A percentile compares a stretch with the other conserved stretches of the same genome.
Evolutionary conservation across 2,888 invertebrate genomes (phyloP).

Genomic region (Torymus aiolomorphi): DNA sequence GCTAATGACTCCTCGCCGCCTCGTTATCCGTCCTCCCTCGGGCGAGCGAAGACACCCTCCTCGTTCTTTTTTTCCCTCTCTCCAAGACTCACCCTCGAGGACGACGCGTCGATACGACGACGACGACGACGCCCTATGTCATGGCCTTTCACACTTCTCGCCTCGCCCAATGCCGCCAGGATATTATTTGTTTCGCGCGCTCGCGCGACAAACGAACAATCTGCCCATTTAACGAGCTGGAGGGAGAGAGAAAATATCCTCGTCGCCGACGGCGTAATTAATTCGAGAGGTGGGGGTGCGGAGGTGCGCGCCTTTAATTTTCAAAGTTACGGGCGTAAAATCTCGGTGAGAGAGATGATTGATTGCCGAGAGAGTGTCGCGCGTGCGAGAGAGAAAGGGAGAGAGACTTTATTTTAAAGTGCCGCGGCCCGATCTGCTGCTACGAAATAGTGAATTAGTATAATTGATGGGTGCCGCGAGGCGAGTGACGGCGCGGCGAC

Average conservation of each 20-base stretch:
- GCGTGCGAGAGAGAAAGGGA: background rate
- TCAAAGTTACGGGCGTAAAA: conserved; percentile 47
- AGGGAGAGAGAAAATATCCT: too few species aligned
- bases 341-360: conserved; percentile 47
- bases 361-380: conserved; percentile 28
- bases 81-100: too few species aligned
- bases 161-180: conserved; percentile 69
- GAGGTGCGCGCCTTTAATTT: conserved; percentile 37
- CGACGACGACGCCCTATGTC: conserved; percentile 39
- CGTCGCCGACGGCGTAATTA: conserved; percentile 34
- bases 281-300: conserved; percentile 16
- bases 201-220: conserved; percentile 71
- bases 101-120: conserved; percentile 31
- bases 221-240: conserved; percentile 62
- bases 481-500: background rate
- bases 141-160: conserved; percentile 55
- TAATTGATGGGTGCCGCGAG: conserved; percentile 46
- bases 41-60: conserved; percentile 21
- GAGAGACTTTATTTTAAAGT: conserved; percentile 33
- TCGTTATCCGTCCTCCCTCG: conserved; percentile 7
- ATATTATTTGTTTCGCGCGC: conserved; percentile 74
- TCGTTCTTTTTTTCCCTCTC: background rate
- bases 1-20: conserved; percentile 2
- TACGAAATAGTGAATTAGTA: conserved; percentile 52
- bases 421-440: conserved; percentile 43